Conservation (phyloP, 2,113 vertebrate genomes). For the Vimba vimba region DNA sequence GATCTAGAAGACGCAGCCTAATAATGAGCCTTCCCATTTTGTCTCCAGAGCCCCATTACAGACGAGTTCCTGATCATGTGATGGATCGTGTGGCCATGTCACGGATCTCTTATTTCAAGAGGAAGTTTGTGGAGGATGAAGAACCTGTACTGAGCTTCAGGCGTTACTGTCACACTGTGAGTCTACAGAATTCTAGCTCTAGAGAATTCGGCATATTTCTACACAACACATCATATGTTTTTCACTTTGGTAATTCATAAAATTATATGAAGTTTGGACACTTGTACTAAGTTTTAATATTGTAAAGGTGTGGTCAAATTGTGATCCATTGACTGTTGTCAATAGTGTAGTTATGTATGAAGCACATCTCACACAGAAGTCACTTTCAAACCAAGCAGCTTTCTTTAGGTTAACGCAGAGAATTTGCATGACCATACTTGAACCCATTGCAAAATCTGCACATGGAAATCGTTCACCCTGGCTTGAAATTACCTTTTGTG, state of each 20-base stretch:
- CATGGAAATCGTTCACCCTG: too few relatives aligned
- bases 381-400: too few relatives aligned
- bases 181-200: constrained; percentile 64
- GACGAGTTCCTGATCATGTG: constrained; percentile 86
- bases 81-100: constrained; percentile 87
- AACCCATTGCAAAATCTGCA: too few relatives aligned
- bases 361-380: background rate
- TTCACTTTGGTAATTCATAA: background rate
- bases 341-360: background rate
- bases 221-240: background rate
- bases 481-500: too few relatives aligned
- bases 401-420: too few relatives aligned
- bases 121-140: constrained; percentile 94
- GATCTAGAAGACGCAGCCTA: background rate
- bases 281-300: background rate
- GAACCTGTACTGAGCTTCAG: constrained; percentile 86
- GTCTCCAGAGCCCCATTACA: constrained; percentile 84
- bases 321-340: background rate
- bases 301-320: background rate
- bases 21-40: background rate
- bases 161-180: constrained; percentile 91
- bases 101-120: constrained; percentile 94
- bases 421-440: too few relatives aligned
- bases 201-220: background rate
- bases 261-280: background rate